Percentiles rank a stretch among this genome's conserved stretches.
Conservation (phyloP, 2,113 vertebrate genomes). For the Isurus oxyrinchus region DNA sequence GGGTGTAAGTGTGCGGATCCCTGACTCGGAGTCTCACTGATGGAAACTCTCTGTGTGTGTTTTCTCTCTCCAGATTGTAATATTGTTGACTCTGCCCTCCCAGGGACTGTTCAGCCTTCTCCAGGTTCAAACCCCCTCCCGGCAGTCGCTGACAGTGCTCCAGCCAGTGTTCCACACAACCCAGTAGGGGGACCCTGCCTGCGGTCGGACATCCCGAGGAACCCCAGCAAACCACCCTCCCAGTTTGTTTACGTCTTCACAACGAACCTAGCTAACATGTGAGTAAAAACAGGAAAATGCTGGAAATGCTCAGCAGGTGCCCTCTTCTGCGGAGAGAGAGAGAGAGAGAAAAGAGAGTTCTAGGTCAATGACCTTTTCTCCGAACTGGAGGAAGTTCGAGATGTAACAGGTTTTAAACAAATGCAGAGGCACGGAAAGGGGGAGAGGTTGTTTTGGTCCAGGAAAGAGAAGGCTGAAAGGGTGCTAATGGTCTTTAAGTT, state of each 20-base stretch:
- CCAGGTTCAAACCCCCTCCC: slow-evolving; percentile 68
- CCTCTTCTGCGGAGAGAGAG: too few relatives aligned
- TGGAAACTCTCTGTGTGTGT: not conserved
- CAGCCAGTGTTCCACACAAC: slow-evolving; percentile 54
- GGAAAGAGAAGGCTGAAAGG: not conserved
- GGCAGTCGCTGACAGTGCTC: slow-evolving; percentile 58
- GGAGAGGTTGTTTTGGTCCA: not conserved
- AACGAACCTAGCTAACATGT: slow-evolving; percentile 92
- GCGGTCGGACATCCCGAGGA: slow-evolving; percentile 58
- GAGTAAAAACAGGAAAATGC: slow-evolving; percentile 44
- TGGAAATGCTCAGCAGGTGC: too few relatives aligned
- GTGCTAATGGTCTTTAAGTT: not conserved
- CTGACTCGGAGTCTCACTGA: not conserved
- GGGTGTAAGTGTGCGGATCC: too few relatives aligned
- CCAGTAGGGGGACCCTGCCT: slow-evolving; percentile 50
- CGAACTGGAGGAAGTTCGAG: too few relatives aligned
- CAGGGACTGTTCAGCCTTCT: slow-evolving; percentile 64
- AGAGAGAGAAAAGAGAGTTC: too few relatives aligned
- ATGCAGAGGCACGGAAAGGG: too few relatives aligned
- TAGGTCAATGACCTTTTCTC: too few relatives aligned
- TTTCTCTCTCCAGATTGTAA: slow-evolving; percentile 16
- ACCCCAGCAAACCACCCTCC: slow-evolving; percentile 59
- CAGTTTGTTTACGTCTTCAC: slow-evolving; percentile 94
- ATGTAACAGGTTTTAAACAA: too few relatives aligned
- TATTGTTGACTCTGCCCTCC: slow-evolving; percentile 73